phyloP scores from a whole-genome alignment of 2,797 vertebrate genomes.

The Phrynocephalus guinanensis region DNA sequence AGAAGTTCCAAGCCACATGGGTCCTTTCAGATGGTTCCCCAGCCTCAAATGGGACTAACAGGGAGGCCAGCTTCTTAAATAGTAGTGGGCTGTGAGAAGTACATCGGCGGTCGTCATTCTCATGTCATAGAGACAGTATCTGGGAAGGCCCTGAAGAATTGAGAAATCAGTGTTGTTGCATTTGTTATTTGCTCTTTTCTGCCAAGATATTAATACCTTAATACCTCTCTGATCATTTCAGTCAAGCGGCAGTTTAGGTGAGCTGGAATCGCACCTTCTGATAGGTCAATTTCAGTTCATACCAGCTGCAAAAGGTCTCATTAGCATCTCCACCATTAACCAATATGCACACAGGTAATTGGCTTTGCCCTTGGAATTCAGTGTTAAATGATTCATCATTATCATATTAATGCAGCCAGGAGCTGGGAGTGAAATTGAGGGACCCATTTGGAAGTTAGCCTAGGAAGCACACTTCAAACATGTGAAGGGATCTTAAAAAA shows the following conservation, averaged over 20 bases:
- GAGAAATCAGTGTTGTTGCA: neutral
- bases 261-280: slow-evolving; percentile 33
- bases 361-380: slow-evolving; percentile 57
- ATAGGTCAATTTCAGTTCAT: slow-evolving; percentile 40
- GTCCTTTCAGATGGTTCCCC: too few relatives aligned
- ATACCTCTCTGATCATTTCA: slow-evolving; percentile 38
- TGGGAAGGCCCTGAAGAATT: neutral
- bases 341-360: slow-evolving; percentile 69
- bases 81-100: neutral
- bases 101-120: neutral
- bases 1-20: neutral
- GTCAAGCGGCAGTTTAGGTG: slow-evolving; percentile 38
- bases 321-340: slow-evolving; percentile 63
- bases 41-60: neutral
- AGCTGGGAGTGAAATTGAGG: slow-evolving; percentile 23
- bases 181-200: neutral
- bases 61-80: too few relatives aligned
- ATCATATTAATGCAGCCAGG: slow-evolving; percentile 67
- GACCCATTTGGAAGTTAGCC: neutral
- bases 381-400: slow-evolving; percentile 73
- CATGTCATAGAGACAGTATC: neutral
- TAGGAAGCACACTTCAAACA: neutral
- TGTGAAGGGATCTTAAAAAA: neutral
- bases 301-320: slow-evolving; percentile 56
- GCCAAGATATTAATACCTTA: slow-evolving; percentile 12